Base-by-base conservation (phyloP, 2,113 vertebrate genomes). In the Varanus komodoensis region DNA sequence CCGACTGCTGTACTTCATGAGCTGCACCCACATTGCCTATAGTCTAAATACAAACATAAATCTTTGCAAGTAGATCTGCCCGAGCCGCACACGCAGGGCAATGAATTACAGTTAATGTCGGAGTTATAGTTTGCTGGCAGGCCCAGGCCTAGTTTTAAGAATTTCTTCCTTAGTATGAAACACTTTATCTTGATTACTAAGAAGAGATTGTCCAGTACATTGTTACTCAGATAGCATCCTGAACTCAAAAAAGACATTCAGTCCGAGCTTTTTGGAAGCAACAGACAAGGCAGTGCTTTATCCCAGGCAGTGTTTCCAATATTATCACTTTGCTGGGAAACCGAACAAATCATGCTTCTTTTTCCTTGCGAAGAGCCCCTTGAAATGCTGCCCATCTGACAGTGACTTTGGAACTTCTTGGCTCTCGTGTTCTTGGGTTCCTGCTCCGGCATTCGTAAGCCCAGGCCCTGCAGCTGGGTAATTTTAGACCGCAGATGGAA, bases 21-120 rank as follows among this genome's bases (percentile, higher is more conserved):
- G 89, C 85, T 85, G 89, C 74, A 68, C 89, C 75, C 68, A 79
- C 61, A 78, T 85, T 89, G 89, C 89, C 89, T 89, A 85, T 85
- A 84, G 82, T 89, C 89, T 89, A 89, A 89, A 89, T 89, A 69
- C 67, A 85, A 85, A 89, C 89, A 89, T 89, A 89, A 85, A 89
- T 89, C 89, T 89, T 89, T 73, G 54, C 89, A 68, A 78, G 89
- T 79, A 79, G 89, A 89, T 84, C 89, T 85, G 82, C 61, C 83
- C 17, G 61, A 79, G 74, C 73, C 68, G 23, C 50, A 69, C 61
- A 89, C 79, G 73, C 82, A 67, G 74, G 89, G 89, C 89, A 89
- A 89, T 89, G 89, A 89, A 89, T 89, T 89, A 85, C 89, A 89
- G 89, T 85, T 89, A 89, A 89, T 89, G 89, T 89, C 89, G 82